A percentile compares a stretch with the other conserved stretches of the same genome.
Conservation (phyloP, 2,113 vertebrate species). For the Euleptes europaea region DNA sequence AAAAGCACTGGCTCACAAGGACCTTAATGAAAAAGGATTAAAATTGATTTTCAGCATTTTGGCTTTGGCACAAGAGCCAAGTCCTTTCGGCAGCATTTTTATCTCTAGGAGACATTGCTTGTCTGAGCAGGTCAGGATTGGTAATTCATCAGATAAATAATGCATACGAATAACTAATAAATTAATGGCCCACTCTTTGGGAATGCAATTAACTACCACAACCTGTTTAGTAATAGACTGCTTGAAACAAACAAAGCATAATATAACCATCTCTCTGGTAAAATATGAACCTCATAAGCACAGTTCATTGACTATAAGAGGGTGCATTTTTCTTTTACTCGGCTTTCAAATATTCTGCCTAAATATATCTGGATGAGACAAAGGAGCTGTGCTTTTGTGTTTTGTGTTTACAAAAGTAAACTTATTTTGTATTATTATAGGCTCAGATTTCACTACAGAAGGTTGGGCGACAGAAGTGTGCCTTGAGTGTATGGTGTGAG, state of each 20-base stretch:
- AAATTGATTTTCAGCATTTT: conserved; percentile 55
- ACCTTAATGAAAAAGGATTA: conserved; percentile 37
- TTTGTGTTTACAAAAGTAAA: neutral
- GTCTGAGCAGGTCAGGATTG: conserved; percentile 42
- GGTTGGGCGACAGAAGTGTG: neutral
- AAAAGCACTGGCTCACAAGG: conserved; percentile 19
- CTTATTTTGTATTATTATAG: neutral
- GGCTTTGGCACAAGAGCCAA: conserved; percentile 27
- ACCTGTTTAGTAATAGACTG: neutral
- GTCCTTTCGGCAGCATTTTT: conserved; percentile 49
- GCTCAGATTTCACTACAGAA: neutral
- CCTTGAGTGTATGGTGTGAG: neutral
- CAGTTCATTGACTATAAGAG: neutral
- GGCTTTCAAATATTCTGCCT: neutral
- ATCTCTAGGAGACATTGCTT: conserved; percentile 47
- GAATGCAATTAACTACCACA: conserved; percentile 31
- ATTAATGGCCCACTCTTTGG: conserved; percentile 44
- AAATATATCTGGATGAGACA: neutral
- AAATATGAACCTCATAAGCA: neutral
- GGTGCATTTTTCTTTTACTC: neutral
- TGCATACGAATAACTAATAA: conserved; percentile 61
- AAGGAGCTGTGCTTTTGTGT: neutral
- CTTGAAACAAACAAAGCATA: neutral
- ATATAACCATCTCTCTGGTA: neutral
- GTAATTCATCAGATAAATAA: conserved; percentile 58